These are phyloP conservation scores for Enchytraeus crypticus DNA, from an alignment of 2,888 invertebrate species.

Conservation along the genomic window DNA sequence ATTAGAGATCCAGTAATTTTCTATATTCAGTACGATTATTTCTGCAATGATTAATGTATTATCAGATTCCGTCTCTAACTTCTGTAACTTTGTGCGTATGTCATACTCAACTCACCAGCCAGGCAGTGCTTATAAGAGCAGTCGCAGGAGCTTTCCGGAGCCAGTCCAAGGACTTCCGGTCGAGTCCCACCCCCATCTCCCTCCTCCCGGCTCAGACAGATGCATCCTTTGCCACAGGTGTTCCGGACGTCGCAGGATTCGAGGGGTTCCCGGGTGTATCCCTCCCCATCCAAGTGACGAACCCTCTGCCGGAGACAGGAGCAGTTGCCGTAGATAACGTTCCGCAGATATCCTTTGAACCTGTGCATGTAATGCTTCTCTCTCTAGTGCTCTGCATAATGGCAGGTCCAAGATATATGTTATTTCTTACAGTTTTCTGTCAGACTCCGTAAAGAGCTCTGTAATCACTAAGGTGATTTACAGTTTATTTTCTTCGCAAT, in stretches of 20 bases:
- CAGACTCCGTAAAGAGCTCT: too few relatives aligned
- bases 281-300: conserved; percentile 27
- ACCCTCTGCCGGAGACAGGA: conserved; percentile 36
- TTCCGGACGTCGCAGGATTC: conserved; percentile 34
- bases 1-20: too few relatives aligned
- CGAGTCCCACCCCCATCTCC: background rate
- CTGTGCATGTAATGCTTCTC: too few relatives aligned
- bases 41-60: background rate
- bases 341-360: conserved; percentile 39
- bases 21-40: too few relatives aligned
- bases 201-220: conserved; percentile 33
- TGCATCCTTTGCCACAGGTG: conserved; percentile 34
- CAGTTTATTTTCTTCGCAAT: too few relatives aligned
- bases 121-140: conserved; percentile 33
- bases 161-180: conserved; percentile 10
- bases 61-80: too few relatives aligned
- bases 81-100: too few relatives aligned
- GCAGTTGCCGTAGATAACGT: conserved; percentile 44
- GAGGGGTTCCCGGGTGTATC: conserved; percentile 19
- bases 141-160: conserved; percentile 35
- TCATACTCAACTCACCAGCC: conserved; percentile 37
- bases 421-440: too few relatives aligned
- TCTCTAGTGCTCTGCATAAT: too few relatives aligned
- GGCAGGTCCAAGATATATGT: too few relatives aligned
- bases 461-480: too few relatives aligned